Base-by-base conservation (phyloP, 2,888 invertebrate genomes). In the Tetanocera ferruginea region DNA sequence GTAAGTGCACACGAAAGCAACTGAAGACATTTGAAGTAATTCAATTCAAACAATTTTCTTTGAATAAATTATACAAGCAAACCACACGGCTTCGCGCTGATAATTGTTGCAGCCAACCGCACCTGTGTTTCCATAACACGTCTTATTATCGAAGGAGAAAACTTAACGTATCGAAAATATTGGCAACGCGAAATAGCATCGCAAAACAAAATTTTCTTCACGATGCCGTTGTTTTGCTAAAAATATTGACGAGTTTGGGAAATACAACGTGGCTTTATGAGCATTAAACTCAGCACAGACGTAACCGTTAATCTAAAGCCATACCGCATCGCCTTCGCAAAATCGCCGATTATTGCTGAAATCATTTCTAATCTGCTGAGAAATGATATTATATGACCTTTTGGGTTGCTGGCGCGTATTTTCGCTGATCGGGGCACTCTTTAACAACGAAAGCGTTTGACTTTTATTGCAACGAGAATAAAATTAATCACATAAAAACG, bases 261-360 rank as follows among this genome's bases (percentile, higher is more conserved):
- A 76, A 28, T 80, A 79, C 34, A 73, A 31, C 43, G n/a, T 77
- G 19, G 31, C 72, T 1, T 73, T 28, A 76, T 77, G 71, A n/a
- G 57, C 17, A 78, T 78, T 62, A 23, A 76, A 64, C 49, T 78
- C 14, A 52, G 37, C 11, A 67, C 77, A 4, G 64, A 76, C 4
- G 69, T 52, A 1, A 72, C 77, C 2, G 64, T 80, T 14, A 70
- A 67, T 34, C 9, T 52, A 3, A 82, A 78, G 49, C 80, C 81
- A n/a, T 82, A 82, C 49, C 76, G 81, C 9, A n/a, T 81, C 11
- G 70, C 82, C 3, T 81, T 82, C 43, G 77, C 81, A 19, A 80
- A 80, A 78, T 71, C 80, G 11, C 19, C 67, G 0, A 82, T 80
- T 3, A 76, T 81, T 4, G 23, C 66, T 0, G 25, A 73, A 0